Conservation (phyloP, 2,888 invertebrate species). For the Schizotus pectinicornis region DNA sequence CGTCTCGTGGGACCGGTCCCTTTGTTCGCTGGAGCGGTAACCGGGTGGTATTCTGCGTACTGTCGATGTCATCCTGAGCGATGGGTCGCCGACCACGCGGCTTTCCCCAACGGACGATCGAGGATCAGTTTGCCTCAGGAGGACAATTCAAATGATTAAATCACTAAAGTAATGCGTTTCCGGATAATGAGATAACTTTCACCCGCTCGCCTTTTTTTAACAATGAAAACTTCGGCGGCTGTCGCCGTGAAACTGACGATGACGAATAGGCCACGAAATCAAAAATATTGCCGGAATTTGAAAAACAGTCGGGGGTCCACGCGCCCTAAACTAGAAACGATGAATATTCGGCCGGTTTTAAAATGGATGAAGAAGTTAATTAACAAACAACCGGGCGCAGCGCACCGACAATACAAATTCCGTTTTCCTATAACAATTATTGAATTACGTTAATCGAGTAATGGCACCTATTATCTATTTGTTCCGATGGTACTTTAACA, state of each 20-base stretch:
- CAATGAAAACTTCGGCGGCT: slow-evolving; percentile 17
- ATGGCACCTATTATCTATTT: too few species aligned
- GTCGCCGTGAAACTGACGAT: slow-evolving; percentile 6
- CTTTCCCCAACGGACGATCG: slow-evolving; percentile 28
- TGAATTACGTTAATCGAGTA: too few species aligned
- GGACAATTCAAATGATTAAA: slow-evolving; percentile 42
- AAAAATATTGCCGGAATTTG: slow-evolving; percentile 3
- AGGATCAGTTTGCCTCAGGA: slow-evolving; percentile 36
- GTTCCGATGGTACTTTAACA: too few species aligned
- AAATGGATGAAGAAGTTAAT: too few species aligned
- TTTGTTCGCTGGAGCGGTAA: slow-evolving; percentile 18
- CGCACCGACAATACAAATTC: too few species aligned
- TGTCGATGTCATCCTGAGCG: slow-evolving; percentile 28
- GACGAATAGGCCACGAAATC: slow-evolving; percentile 10
- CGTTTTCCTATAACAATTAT: too few species aligned
- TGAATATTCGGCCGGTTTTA: too few species aligned
- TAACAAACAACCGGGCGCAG: too few species aligned
- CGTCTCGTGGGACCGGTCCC: slow-evolving; percentile 24
- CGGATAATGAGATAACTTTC: slow-evolving; percentile 37
- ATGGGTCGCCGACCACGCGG: slow-evolving; percentile 15
- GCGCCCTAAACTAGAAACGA: too few species aligned
- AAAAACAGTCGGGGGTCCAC: too few species aligned
- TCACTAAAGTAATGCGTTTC: slow-evolving; percentile 34
- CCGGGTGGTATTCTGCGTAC: slow-evolving; percentile 19
- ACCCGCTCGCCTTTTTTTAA: slow-evolving; percentile 16